A percentile compares a stretch with the other conserved stretches of the same genome.
Evolutionary conservation across 2,113 vertebrate genomes (phyloP).

Genomic region (Engystomops pustulosus): DNA sequence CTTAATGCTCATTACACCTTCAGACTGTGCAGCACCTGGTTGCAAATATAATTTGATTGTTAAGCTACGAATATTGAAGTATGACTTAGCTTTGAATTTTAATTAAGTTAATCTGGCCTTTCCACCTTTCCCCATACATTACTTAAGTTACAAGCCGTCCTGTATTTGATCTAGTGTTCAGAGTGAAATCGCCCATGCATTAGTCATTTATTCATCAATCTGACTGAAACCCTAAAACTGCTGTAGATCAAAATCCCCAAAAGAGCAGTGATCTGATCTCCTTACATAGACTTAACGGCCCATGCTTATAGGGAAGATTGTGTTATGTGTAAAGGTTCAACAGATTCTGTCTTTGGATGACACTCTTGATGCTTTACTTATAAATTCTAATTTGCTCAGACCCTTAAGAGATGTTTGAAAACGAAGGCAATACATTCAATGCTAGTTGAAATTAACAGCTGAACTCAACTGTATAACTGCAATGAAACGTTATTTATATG

Average conservation of each 20-base stretch:
- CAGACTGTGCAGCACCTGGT: conserved; percentile 29
- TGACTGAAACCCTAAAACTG: conserved; percentile 22
- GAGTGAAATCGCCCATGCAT: conserved; percentile 25
- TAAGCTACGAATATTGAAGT: conserved; percentile 46
- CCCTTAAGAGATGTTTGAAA: conserved; percentile 11
- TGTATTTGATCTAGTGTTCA: conserved; percentile 40
- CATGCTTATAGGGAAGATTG: conserved; percentile 23
- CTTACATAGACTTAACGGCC: conserved; percentile 6
- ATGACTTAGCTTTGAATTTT: conserved; percentile 49
- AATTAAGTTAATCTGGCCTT: conserved; percentile 37
- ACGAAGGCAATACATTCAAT: conserved; percentile 20
- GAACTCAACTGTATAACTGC: conserved; percentile 15
- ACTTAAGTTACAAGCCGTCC: conserved; percentile 48
- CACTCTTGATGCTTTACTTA: conserved; percentile 34
- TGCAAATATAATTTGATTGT: conserved; percentile 37
- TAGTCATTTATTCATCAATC: conserved; percentile 36
- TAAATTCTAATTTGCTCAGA: conserved; percentile 44
- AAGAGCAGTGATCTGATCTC: conserved; percentile 42
- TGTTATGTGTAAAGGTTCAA: conserved; percentile 44
- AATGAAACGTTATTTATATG: conserved; percentile 25
- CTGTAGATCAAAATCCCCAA: conserved; percentile 40
- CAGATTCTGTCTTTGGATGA: conserved; percentile 27
- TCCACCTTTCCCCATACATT: conserved; percentile 42
- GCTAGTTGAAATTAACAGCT: neutral
- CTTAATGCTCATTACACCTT: conserved; percentile 49